Evolutionary conservation across 2,797 vertebrate species (phyloP), one percentile per base, ranked within the genome.

Genomic region (Australoheros facetus): DNA sequence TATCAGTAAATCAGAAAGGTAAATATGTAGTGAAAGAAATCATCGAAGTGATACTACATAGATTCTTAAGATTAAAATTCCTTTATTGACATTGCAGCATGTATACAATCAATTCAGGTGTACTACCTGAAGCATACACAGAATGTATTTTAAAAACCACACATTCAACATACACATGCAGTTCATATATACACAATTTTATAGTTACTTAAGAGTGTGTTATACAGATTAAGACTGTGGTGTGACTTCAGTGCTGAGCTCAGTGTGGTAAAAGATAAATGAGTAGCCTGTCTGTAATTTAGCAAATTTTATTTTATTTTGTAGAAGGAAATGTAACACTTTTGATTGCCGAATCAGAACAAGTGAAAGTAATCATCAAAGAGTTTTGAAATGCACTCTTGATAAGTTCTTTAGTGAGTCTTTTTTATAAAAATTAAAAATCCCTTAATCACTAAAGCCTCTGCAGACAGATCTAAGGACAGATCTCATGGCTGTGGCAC

Each of bases 31-130:
- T 10, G 13, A 13, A 45, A 13, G 0, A 48, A 66, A 66, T 66
- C 16, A 48, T 12, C 0, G 0, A 28, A 45, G 14, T 23, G 23
- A 0, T 48, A 7, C 62, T 0, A 66, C 26, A 48, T 1, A 48
- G 9, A 0, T 48, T 7, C 39, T 0, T 1, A 48, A 28, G 9
- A 48, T 66, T 66, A 48, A 45, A 14, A 45, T 45, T 17, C 42
- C 2, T 11, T 64, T 45, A 17, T 4, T 26, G 0, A 45, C 37
- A 17, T 4, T 64, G 14, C 21, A 26, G 17, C 37, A 45, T 26
- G 60, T 45, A 10, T 26, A 26, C 39, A 11, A 66, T 45, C 6
- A 26, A 26, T 0, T 14, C 42, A 45, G 42, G 42, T 45, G 42
- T 45, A 3, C 12, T 42, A 13, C 10, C 39, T 45, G 42, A 45